Percentiles rank a stretch among this genome's conserved stretches.
These are phyloP conservation scores for Eubucco bourcierii DNA, from an alignment of 2,113 vertebrate genomes.

Conservation along the genomic window DNA sequence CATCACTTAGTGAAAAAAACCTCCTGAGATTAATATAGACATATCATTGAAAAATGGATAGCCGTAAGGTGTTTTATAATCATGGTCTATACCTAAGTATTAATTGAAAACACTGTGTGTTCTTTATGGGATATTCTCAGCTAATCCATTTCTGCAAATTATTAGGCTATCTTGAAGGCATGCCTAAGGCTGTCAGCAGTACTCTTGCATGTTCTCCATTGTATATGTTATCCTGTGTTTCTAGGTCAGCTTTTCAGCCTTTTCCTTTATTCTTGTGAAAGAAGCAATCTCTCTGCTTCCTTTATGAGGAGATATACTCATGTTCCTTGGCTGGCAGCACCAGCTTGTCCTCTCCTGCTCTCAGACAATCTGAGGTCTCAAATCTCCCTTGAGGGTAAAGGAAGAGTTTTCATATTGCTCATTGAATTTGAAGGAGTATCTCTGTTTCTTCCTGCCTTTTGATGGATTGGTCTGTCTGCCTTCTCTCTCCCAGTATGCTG, in stretches of 20 bases:
- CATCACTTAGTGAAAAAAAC: conserved; percentile 24
- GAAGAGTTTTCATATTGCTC: background rate
- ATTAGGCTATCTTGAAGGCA: conserved; percentile 43
- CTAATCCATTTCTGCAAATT: conserved; percentile 54
- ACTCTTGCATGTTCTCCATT: background rate
- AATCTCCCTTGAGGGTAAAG: background rate
- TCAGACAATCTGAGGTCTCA: fast-evolving
- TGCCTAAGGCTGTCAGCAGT: conserved; percentile 46
- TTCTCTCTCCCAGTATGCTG: background rate
- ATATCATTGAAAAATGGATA: conserved; percentile 23
- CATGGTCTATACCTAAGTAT: conserved; percentile 16
- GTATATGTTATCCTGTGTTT: conserved; percentile 34
- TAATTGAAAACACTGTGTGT: conserved; percentile 21
- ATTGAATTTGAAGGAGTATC: background rate
- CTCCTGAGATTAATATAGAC: conserved; percentile 40
- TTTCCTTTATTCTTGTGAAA: background rate
- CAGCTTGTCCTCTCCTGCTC: background rate
- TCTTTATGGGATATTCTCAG: conserved; percentile 32
- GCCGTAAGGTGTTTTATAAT: conserved; percentile 30
- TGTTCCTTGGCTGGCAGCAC: background rate
- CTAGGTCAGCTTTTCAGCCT: conserved; percentile 46
- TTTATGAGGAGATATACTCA: background rate
- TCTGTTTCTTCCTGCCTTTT: background rate
- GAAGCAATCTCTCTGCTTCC: background rate
- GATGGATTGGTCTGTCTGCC: background rate